Base-by-base conservation (phyloP, 2,888 invertebrate species). In the Embidobia sp. region DNA sequence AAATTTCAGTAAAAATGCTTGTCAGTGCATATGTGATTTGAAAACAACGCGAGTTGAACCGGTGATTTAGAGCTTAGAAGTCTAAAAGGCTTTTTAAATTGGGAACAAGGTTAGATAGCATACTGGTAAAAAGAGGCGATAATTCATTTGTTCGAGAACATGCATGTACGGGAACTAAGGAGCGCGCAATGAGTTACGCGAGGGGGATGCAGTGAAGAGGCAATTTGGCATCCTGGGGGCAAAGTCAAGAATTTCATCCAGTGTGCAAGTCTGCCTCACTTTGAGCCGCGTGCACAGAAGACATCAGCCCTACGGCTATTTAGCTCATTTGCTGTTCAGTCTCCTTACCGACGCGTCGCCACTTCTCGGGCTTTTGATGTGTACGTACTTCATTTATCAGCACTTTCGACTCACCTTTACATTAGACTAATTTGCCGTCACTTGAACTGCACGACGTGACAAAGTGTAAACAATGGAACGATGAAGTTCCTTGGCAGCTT, bases 211-310 rank as follows among this genome's bases (percentile, higher is more conserved):
- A 48, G 63, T 42, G 76, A 80, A 80, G 79, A 75, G 79, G 79
- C 80, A 81, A 82, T 80, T 82, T 81, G 77, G 67, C 77, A 66
- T 79, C 82, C 82, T 69, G 64, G 61, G 82, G 81, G 80, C 77
- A 82, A 74, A 82, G 81, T 80, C 80, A 80, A 81, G 82, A 82
- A 82, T 81, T 82, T 82, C 80, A 81, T 79, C 80, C 76, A 76
- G 77, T 59, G 63, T 35, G 51, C n/a, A 55, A 53, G 63, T 67
- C 74, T 64, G 66, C 49, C 51, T 76, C 64, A 63, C 77, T 79
- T 77, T 79, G 72, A 79, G 61, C 22, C 69, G 73, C 63, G 61
- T 66, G 73, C 72, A 66, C 59, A 61, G 74, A 66, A 73, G 59
- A 64, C 73, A 66, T 81, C 72, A 75, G 44, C 64, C 81, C 80